Evolutionary conservation across 1,140 invertebrate species (phyloP), one percentile per base, ranked within the genome.

Genomic region (Trigoniulus corallinus): DNA sequence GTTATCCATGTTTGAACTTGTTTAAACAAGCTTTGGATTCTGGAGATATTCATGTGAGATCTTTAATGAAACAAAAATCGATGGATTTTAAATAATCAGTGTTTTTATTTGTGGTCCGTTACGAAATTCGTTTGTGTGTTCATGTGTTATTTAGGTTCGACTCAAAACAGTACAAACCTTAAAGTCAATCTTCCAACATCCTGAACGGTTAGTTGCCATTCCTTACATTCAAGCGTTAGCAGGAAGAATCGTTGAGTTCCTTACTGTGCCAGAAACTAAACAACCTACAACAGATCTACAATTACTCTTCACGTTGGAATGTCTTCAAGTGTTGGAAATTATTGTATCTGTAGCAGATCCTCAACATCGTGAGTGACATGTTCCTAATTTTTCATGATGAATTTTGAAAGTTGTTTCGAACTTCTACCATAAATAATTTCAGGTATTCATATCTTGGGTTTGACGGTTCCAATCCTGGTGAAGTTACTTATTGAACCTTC

Each of bases 1-100:
- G 88, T 63, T 88, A 87, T 69, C 89, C 89, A 1, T 89, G 86
- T 61, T 85, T 95, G 55, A 92, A 95, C 71, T 80, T 94, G 56
- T 91, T 94, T 62, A 74, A 84, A 45, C 83, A 88, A 56, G 84
- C 85, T 58, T 75, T 95, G 54, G 81, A 89, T 61, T 82, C 79
- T 15, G 65, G 75, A 7, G 77, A 81, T 64, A 68, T 78, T 34
- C n/a, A n/a, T n/a, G n/a, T n/a, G n/a, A n/a, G 67, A n/a, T n/a
- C n/a, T n/a, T n/a, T n/a, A n/a, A n/a, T n/a, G n/a, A 47, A 51
- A 39, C 27, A 49, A n/a, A n/a, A n/a, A n/a, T n/a, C n/a, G n/a
- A n/a, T n/a, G n/a, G n/a, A n/a, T n/a, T n/a, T n/a, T n/a, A n/a
- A n/a, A n/a, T n/a, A n/a, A n/a, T n/a, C n/a, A n/a, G n/a, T n/a